Base-by-base conservation (phyloP, 2,113 vertebrate species). In the Poeciliopsis retropinna region DNA sequence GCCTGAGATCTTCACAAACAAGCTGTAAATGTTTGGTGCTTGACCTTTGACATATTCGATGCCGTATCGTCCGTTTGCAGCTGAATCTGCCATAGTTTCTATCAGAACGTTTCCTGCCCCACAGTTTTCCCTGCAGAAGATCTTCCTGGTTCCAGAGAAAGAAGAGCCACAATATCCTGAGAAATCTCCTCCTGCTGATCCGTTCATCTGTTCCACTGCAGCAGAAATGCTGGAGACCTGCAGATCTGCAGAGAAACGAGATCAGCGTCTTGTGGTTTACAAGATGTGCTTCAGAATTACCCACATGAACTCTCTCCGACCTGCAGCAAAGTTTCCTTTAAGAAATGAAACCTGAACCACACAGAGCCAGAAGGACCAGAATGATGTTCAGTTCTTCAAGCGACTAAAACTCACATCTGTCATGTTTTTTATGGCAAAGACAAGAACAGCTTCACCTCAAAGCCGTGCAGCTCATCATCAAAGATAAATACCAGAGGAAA, bases 41-140 rank as follows among this genome's bases (percentile, higher is more conserved):
- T 3, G 19, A 27, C 0, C 1, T 5, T 30, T 2, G 0, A 15
- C 1, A 31, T 63, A 31, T 30, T 63, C 19, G 31, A 30, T 63
- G 19, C 39, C 32, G 60, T 72, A 72, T 44, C 37, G 39, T 30
- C 6, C 60, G 4, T 1, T 22, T 15, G n/a, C 10, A 47, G 4
- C 12, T n/a, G 8, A 28, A 1, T 31, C 1, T 5, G 3, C 0
- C 9, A 0, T 29, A 5, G 70, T 72, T 44, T n/a, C 0, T 17
- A 72, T 47, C 28, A 72, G 28, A 47, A 63, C 30, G 12, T 72
- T 72, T 63, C 30, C 70, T 25, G 17, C 19, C 30, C 30, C 60
- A 63, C 70, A 72, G 37, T 29, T 30, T 44, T 63, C 28, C 29
- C 37, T 72, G 60, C 70, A 72, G 70, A 72, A 72, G 15, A 72